phyloP scores from a whole-genome alignment of 1,140 invertebrate species.

The Platorchestia sp. region DNA sequence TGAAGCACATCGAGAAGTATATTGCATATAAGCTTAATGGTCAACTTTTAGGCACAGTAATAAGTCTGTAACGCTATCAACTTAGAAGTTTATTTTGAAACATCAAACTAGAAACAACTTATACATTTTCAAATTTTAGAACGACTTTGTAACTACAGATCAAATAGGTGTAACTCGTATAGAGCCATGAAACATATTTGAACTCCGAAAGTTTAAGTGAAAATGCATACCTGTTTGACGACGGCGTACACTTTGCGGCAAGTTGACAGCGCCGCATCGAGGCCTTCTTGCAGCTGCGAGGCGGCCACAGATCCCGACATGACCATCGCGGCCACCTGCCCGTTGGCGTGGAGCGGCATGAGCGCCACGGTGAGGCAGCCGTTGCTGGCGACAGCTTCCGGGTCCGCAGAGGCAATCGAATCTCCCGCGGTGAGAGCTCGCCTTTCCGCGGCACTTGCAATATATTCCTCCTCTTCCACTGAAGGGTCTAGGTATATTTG shows the following conservation, averaged over 20 bases:
- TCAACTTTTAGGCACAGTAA: too few relatives aligned
- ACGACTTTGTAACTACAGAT: too few relatives aligned
- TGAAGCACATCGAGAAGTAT: too few relatives aligned
- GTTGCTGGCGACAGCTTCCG: constrained; percentile 38
- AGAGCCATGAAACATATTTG: too few relatives aligned
- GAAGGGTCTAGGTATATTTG: constrained; percentile 60
- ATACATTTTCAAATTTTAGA: too few relatives aligned
- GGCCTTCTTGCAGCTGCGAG: constrained; percentile 54
- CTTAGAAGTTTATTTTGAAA: too few relatives aligned
- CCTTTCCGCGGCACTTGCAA: background rate
- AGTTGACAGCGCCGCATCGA: constrained; percentile 60
- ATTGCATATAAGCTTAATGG: too few relatives aligned
- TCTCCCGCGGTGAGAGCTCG: background rate
- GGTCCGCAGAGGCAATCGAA: background rate
- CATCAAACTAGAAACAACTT: too few relatives aligned
- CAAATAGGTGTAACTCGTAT: too few relatives aligned
- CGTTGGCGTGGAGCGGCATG: constrained; percentile 63
- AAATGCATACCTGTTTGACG: constrained; percentile 59
- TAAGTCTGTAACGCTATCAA: too few relatives aligned
- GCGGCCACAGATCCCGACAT: constrained; percentile 58
- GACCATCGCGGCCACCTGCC: constrained; percentile 59
- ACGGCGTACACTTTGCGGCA: constrained; percentile 60
- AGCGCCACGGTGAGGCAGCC: constrained; percentile 58
- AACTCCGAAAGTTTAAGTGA: too few relatives aligned
- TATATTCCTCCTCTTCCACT: constrained; percentile 53